These are phyloP conservation scores for Orthonyx spaldingii DNA, from an alignment of 2,113 vertebrate species.

Conservation along the genomic window DNA sequence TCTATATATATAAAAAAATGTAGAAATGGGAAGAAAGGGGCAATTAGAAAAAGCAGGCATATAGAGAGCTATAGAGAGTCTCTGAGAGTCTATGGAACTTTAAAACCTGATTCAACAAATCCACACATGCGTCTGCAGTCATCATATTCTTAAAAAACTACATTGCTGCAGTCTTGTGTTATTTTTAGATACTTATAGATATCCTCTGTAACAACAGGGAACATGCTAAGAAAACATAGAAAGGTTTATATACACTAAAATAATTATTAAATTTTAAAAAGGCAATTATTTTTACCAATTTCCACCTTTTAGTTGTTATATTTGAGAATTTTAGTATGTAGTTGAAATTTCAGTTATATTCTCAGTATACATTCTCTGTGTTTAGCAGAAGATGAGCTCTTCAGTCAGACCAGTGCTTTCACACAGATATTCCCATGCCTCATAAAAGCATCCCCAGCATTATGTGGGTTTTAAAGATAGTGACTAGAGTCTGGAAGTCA, in stretches of 20 bases:
- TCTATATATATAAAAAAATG: too few species aligned
- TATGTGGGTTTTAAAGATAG: not conserved
- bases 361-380: not conserved
- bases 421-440: not conserved
- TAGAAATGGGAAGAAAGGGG: too few species aligned
- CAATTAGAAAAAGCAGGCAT: too few species aligned
- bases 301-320: not conserved
- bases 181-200: not conserved
- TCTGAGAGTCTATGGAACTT: not conserved
- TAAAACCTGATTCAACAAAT: not conserved
- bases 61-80: not conserved
- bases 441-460: not conserved
- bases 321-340: not conserved
- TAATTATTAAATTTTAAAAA: not conserved
- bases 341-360: not conserved
- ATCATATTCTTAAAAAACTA: not conserved
- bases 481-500: not conserved
- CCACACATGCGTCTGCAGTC: not conserved
- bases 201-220: not conserved
- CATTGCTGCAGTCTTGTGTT: not conserved
- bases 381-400: not conserved
- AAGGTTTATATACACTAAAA: not conserved
- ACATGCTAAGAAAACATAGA: not conserved
- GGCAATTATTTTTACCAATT: not conserved
- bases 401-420: not conserved